Evolutionary conservation across 1,140 invertebrate genomes (phyloP).

Genomic region (Patella vulgata): DNA sequence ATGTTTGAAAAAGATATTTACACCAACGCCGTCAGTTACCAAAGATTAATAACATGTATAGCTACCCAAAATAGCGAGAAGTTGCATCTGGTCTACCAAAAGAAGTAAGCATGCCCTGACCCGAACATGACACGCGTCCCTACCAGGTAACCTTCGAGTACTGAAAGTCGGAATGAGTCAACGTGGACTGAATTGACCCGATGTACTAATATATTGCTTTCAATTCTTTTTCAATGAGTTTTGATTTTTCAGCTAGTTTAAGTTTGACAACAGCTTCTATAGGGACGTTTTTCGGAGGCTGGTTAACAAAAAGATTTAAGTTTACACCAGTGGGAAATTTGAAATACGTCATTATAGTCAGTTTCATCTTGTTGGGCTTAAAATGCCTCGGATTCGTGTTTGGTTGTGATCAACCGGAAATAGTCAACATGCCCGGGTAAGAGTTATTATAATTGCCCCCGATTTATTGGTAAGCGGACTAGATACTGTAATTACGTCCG

Average conservation of each 20-base stretch:
- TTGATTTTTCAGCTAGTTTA: constrained; percentile 5
- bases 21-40: no score
- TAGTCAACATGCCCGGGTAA: constrained; percentile 38
- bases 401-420: constrained; percentile 46
- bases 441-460: background rate
- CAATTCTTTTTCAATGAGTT: background rate
- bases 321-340: constrained; percentile 36
- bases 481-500: background rate
- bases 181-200: no score
- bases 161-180: no score
- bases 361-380: constrained; percentile 5
- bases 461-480: background rate
- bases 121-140: no score
- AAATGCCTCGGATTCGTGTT: constrained; percentile 26
- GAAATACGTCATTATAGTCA: constrained; percentile 21
- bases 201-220: no score
- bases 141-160: no score
- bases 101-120: no score
- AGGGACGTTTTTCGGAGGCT: constrained; percentile 41
- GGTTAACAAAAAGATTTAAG: constrained; percentile 38
- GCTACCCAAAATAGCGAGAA: no score
- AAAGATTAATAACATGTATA: no score
- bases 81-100: no score
- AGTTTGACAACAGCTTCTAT: constrained; percentile 18
- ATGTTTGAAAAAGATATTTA: no score